phyloP scores from a whole-genome alignment of 2,113 vertebrate species.

The Acinonyx jubatus region DNA sequence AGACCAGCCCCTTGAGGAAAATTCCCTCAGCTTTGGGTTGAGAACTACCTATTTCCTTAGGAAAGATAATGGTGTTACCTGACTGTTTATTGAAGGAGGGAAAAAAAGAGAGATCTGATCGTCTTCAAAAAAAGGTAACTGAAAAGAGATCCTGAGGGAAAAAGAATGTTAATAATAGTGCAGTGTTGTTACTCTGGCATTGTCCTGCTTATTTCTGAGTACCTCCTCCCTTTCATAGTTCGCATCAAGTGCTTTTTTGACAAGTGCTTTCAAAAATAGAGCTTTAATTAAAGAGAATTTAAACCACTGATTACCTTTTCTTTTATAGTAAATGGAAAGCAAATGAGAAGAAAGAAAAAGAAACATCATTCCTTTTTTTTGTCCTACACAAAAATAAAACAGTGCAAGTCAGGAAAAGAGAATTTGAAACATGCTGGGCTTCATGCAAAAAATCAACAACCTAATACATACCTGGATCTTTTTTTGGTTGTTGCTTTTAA shows the following conservation, averaged over 20 bases:
- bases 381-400: neutral
- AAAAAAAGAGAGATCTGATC: neutral
- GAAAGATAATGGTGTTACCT: neutral
- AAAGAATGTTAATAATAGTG: neutral
- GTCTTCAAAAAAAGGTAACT: neutral
- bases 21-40: neutral
- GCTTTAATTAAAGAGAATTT: constrained; percentile 6
- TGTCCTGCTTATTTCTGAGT: neutral
- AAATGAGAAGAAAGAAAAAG: neutral
- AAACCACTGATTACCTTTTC: neutral
- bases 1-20: neutral
- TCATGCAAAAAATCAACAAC: neutral
- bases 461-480: neutral
- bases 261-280: neutral
- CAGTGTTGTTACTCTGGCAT: neutral
- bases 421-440: neutral
- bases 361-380: neutral
- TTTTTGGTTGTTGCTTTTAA: neutral
- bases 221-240: neutral
- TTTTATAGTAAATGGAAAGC: neutral
- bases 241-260: neutral
- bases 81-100: neutral
- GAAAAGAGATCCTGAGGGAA: neutral
- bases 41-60: constrained; percentile 25
- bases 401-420: neutral